Evolutionary conservation across 2,888 invertebrate genomes (phyloP).

Genomic region (Ophonus ardosiacus): DNA sequence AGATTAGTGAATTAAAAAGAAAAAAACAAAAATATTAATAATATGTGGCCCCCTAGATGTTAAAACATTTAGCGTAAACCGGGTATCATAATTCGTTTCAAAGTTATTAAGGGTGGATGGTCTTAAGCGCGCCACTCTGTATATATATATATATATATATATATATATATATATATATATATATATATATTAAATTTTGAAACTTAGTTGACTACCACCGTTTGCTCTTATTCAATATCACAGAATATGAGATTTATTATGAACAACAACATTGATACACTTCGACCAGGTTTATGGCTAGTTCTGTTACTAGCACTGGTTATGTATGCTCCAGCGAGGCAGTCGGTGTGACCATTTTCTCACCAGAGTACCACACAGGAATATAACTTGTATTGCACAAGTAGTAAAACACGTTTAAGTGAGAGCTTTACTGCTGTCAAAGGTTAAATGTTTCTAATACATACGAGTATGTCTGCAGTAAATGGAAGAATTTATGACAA

Average conservation of each 20-base stretch:
- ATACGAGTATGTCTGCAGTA: neutral
- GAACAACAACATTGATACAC: neutral
- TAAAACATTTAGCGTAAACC: too few species aligned
- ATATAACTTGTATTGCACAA: constrained; percentile 26
- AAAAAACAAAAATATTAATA: too few species aligned
- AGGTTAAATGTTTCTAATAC: constrained; percentile 19
- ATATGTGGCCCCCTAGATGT: too few species aligned
- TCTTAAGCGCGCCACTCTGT: too few species aligned
- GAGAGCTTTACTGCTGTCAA: constrained; percentile 12
- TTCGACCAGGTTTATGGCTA: neutral
- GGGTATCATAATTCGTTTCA: too few species aligned
- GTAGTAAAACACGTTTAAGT: constrained; percentile 30
- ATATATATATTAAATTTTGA: too few species aligned
- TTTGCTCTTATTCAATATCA: neutral
- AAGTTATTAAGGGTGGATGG: too few species aligned
- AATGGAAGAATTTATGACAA: neutral
- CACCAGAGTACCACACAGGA: constrained; percentile 7
- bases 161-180: too few species aligned
- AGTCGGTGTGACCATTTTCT: constrained; percentile 1
- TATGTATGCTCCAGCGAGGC: neutral
- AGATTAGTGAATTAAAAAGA: too few species aligned
- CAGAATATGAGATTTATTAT: neutral
- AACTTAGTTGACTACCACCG: too few species aligned
- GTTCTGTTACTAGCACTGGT: neutral
- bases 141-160: too few species aligned